phyloP scores from a whole-genome alignment of 2,888 invertebrate species.

The Metopia argyrocephala region DNA sequence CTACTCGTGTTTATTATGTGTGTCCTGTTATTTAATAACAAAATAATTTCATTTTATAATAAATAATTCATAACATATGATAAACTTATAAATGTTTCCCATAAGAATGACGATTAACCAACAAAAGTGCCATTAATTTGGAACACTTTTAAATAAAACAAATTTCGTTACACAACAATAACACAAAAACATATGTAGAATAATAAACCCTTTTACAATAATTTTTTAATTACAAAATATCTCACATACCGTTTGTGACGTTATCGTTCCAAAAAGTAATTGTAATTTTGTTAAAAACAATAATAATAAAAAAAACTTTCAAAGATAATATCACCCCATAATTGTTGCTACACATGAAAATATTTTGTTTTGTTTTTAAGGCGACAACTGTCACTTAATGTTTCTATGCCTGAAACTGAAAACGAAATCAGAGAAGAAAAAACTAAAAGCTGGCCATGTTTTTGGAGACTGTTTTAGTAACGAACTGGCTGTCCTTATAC shows the following conservation, averaged over 20 bases:
- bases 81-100: no score
- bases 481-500: not conserved
- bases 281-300: not conserved
- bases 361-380: no score
- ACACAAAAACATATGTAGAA: not conserved
- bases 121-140: no score
- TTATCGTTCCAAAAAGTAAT: not conserved
- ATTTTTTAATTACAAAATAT: not conserved
- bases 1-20: no score
- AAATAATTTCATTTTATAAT: no score
- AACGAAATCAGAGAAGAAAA: not conserved
- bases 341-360: constrained; percentile 39
- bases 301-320: not conserved
- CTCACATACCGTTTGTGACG: constrained; percentile 13
- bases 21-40: no score
- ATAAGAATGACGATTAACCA: no score
- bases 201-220: not conserved
- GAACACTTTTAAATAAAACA: no score
- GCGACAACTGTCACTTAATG: constrained; percentile 40
- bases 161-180: no score
- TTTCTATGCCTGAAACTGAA: not conserved
- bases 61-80: no score
- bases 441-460: not conserved
- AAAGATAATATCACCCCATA: constrained; percentile 3
- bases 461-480: no score